Evolutionary conservation across 64 coral and sea anemone species (phyloP).

Genomic region (Montipora efflorescens): DNA sequence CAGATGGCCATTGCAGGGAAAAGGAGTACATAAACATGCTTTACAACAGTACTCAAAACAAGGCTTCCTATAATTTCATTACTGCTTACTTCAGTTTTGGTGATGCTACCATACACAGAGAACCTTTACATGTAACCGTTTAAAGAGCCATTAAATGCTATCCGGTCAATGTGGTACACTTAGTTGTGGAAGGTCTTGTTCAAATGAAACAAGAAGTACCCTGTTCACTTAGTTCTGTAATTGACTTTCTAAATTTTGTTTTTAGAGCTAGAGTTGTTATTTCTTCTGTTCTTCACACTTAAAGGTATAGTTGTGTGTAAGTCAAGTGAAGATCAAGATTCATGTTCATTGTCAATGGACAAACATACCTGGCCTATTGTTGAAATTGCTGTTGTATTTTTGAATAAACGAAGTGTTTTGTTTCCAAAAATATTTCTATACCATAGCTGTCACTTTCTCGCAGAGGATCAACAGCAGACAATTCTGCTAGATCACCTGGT

Average conservation of each 20-base stretch:
- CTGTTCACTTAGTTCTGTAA: background rate
- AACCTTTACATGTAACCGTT: too few species aligned
- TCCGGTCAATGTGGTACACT: too few species aligned
- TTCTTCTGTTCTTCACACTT: too few species aligned
- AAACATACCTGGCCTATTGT: background rate
- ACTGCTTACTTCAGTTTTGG: too few species aligned
- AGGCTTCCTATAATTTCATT: too few species aligned
- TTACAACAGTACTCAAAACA: too few species aligned
- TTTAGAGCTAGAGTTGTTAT: background rate
- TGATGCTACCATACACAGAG: too few species aligned
- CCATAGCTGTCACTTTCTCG: constrained; percentile 6
- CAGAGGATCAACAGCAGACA: constrained; percentile 10
- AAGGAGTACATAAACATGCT: too few species aligned
- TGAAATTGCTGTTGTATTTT: background rate
- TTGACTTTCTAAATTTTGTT: background rate
- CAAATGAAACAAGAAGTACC: too few species aligned
- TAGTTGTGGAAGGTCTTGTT: too few species aligned
- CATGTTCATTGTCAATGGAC: background rate
- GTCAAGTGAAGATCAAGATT: background rate
- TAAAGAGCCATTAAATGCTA: too few species aligned
- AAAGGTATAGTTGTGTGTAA: background rate
- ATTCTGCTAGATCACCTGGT: constrained; percentile 8
- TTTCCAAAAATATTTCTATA: constrained; percentile 5
- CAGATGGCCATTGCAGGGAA: too few species aligned
- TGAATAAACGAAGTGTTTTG: constrained; percentile 9